Base-by-base conservation (phyloP, 2,888 invertebrate species). In the Cerastis leucographa region DNA sequence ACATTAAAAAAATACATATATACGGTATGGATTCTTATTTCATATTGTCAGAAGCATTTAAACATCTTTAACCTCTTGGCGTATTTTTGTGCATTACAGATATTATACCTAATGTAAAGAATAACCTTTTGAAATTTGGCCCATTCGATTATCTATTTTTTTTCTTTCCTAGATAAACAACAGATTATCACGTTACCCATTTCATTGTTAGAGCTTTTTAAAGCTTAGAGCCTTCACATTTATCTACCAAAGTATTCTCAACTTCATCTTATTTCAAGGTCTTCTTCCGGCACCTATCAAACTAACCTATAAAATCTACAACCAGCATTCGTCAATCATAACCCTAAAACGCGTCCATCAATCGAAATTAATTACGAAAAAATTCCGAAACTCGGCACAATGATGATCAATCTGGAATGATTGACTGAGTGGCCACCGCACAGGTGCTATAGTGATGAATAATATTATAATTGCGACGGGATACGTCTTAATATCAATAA, bases 401-500 rank as follows among this genome's bases (percentile, higher is more conserved):
- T 87, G 84, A 84, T 86, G 75, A 86, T 89, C 89, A 88, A 84
- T 85, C 77, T 62, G 54, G 76, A 79, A 69, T 87, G 89, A 88
- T 89, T 88, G 89, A 86, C 85, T 81, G 86, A 85, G 87, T 85
- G 80, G 56, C 78, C 76, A 44, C n/a, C 73, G 75, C 84, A 86
- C 87, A 87, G 88, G 88, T 88, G 88, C 79, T 81, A 67, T 76
- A 76, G 83, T 88, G 88, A 87, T 88, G 88, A 88, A 88, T 88
- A 88, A 88, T 88, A 86, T 88, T 88, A 88, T 88, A 88, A 88
- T 88, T 88, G 88, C 87, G 88, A 80, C 67, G 83, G 88, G 83
- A 83, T 83, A 88, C 86, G 88, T 94, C 94, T 95, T 94, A 94
- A 95, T 95, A 95, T 94, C 94, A 95, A 94, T 95, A 93, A 92